phyloP scores from a whole-genome alignment of 2,797 vertebrate species.

The Pangasius sanitwongsei region DNA sequence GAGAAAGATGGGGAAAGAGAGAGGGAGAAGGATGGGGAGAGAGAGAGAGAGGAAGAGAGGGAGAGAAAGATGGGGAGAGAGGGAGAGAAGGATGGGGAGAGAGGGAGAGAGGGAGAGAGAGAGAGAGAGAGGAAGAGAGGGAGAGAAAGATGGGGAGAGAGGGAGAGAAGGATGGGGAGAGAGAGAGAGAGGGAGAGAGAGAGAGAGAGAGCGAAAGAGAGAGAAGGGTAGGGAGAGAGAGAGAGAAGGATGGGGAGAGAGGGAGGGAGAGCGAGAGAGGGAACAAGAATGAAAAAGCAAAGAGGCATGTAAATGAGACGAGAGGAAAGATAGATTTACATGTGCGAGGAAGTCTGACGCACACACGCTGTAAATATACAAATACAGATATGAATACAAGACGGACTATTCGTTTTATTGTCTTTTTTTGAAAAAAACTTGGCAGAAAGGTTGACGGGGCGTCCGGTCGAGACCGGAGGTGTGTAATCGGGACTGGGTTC shows the following conservation, averaged over 20 bases:
- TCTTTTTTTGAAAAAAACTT: background rate
- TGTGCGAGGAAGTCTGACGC: background rate
- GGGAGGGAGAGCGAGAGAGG: background rate
- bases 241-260: too few species aligned
- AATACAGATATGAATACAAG: background rate
- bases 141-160: background rate
- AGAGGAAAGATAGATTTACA: too few species aligned
- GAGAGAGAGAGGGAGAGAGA: too few species aligned
- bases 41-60: background rate
- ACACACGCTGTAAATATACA: too few species aligned
- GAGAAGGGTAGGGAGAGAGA: background rate
- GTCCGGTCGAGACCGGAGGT: background rate
- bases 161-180: background rate
- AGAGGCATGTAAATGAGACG: background rate
- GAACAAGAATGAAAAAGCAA: too few species aligned
- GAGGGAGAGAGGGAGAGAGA: background rate
- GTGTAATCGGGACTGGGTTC: background rate
- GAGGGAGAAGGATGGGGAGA: rapidly evolving
- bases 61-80: too few species aligned
- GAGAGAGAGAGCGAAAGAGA: too few species aligned
- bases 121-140: background rate
- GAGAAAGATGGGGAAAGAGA: background rate
- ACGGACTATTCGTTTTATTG: too few species aligned
- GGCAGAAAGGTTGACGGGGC: background rate
- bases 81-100: background rate